Evolutionary conservation across 1,140 invertebrate species (phyloP), one percentile per base, ranked within the genome.

Genomic region (Leptopilina clavipes): DNA sequence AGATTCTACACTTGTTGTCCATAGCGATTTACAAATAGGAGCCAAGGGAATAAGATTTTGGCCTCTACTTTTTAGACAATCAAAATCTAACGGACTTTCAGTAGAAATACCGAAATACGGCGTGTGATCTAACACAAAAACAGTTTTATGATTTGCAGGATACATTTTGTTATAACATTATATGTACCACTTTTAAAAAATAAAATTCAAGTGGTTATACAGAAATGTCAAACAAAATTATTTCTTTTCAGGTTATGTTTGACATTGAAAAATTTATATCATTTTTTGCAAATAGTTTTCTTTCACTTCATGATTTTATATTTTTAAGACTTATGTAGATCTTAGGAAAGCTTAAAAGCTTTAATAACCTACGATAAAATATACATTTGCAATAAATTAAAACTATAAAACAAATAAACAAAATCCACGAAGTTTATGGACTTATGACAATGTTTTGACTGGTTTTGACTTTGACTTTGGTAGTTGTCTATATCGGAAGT

Each of bases 1-100:
- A 5, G 96, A 95, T 92, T 99, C 98, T 1, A 98, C 95, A 83
- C 95, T 95, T 84, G 95, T 98, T 0, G 97, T 99, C 98, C 98
- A 99, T 65, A 99, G 85, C 9, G 96, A 96, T 90, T 99, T 99
- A 54, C 92, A 94, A 76, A 98, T 94, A 0, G 96, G 95, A 7
- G 94, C 92, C 12, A 95, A 89, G 14, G 94, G 94, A 86, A 96
- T 96, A 83, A 93, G 92, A 87, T 91, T 94, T 76, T 93, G 91
- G 31, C 91, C 91, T 72, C 96, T 93, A 44, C 92, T 92, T 89
- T 96, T 95, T 0, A 94, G 90, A 83, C 96, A 94, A 89, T 98
- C 97, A 90, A 98, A 96, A 82, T 98, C 96, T 75, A 98, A 93
- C 19, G 93, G 93, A 88, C 94, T 94, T 81, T 98, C 96, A 75